These are phyloP conservation scores for Hyalella azteca DNA, from an alignment of 2,888 invertebrate genomes.

Conservation along the genomic window DNA sequence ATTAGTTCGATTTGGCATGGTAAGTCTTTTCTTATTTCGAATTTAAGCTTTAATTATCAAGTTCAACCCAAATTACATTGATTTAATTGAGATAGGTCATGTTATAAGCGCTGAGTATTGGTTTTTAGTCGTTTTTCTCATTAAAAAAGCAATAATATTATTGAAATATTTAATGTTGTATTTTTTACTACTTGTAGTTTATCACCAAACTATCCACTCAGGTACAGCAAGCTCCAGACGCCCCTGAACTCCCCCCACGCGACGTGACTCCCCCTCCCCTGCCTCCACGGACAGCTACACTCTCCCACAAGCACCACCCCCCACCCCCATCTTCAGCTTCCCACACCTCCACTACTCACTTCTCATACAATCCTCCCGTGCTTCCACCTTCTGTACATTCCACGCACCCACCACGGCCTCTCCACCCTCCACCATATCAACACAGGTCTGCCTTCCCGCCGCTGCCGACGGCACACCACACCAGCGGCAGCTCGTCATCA, in stretches of 20 bases:
- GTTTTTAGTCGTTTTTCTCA: too few relatives aligned
- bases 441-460: not conserved
- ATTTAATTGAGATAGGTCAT: too few relatives aligned
- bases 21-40: too few relatives aligned
- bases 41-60: too few relatives aligned
- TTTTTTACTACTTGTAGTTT: too few relatives aligned
- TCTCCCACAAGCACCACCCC: constrained; percentile 59
- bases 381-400: constrained; percentile 26
- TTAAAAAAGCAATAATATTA: too few relatives aligned
- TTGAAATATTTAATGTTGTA: too few relatives aligned
- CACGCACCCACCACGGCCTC: not conserved
- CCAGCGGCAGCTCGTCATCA: not conserved
- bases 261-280: constrained; percentile 73
- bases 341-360: constrained; percentile 19
- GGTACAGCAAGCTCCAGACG: constrained; percentile 70
- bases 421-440: not conserved
- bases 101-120: too few relatives aligned
- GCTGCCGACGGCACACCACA: not conserved
- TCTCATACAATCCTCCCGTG: constrained; percentile 2
- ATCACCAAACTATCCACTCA: too few relatives aligned
- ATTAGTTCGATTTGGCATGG: too few relatives aligned
- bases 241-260: constrained; percentile 74
- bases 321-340: constrained; percentile 40
- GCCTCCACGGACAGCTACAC: constrained; percentile 67
- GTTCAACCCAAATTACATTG: too few relatives aligned